Evolutionary conservation across 35 echinoderm and acorn worm species (phyloP).

Genomic region (Holothuria glaberrima): DNA sequence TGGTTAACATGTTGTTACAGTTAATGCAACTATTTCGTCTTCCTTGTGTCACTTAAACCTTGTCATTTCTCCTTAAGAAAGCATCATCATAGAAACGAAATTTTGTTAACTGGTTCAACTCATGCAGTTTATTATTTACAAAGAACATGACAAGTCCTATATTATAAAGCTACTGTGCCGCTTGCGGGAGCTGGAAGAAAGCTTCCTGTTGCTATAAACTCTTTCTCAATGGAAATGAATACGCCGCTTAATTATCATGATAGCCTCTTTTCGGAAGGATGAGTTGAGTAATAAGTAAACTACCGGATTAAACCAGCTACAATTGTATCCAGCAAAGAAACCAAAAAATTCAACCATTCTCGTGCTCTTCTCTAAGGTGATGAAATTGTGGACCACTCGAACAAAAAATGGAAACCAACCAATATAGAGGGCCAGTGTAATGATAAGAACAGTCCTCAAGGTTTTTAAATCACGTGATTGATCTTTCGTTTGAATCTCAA

Average conservation of each 20-base stretch:
- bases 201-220: no score
- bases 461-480: conserved; percentile 7
- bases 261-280: conserved; percentile 12
- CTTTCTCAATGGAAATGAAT: no score
- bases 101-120: no score
- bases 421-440: conserved; percentile 30
- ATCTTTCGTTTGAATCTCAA: not conserved
- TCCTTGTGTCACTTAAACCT: no score
- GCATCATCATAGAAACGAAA: no score
- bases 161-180: no score
- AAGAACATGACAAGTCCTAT: no score
- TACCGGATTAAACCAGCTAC: conserved; percentile 55
- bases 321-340: conserved; percentile 44
- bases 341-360: conserved; percentile 37
- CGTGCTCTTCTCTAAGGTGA: conserved; percentile 29
- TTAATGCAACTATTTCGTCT: no score
- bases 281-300: conserved; percentile 44
- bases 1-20: no score
- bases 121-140: no score
- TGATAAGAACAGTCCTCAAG: conserved; percentile 29
- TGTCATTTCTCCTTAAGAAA: no score
- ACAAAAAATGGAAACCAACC: conserved; percentile 44
- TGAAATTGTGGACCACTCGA: conserved; percentile 37
- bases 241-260: not conserved
- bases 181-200: no score